These are phyloP conservation scores for Lycopodina hypogea DNA, from an alignment of 37 sponge, comb jelly and placozoan species.

Conservation along the genomic window DNA sequence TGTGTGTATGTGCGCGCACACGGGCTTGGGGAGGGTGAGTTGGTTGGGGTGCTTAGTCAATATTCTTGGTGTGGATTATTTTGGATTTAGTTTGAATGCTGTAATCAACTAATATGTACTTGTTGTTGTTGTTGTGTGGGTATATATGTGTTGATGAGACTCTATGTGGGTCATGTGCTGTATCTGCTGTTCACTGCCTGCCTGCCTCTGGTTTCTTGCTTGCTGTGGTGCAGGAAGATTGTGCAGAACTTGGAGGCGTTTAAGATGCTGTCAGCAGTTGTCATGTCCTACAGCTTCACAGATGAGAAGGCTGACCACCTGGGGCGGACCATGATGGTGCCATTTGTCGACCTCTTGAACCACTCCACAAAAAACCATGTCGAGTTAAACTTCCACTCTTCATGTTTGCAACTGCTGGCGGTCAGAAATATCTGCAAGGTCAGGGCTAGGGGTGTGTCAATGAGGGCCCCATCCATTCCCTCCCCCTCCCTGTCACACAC, in stretches of 20 bases:
- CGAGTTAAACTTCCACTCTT: slow-evolving; percentile 38
- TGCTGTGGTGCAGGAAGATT: slow-evolving; percentile 9
- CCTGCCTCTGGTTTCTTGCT: too few species aligned
- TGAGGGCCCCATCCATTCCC: background rate
- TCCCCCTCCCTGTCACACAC: background rate
- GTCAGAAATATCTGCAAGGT: slow-evolving; percentile 56
- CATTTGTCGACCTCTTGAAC: slow-evolving; percentile 77
- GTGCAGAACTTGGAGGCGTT: slow-evolving; percentile 16
- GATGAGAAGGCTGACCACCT: slow-evolving; percentile 31
- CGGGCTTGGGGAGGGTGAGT: too few species aligned
- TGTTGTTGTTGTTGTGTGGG: too few species aligned
- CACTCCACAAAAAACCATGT: slow-evolving; percentile 67
- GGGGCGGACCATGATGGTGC: slow-evolving; percentile 68
- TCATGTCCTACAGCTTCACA: slow-evolving; percentile 84
- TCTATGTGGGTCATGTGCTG: too few species aligned
- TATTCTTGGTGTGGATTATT: too few species aligned
- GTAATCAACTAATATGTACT: too few species aligned
- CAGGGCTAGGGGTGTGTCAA: too few species aligned
- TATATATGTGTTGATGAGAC: too few species aligned
- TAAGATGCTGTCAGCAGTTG: slow-evolving; percentile 50
- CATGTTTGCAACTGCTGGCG: slow-evolving; percentile 43
- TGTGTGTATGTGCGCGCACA: too few species aligned
- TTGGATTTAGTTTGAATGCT: too few species aligned
- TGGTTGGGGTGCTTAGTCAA: too few species aligned
- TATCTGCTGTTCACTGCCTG: too few species aligned